Evolutionary conservation across 1,140 invertebrate genomes (phyloP).

Genomic region (Cataglyphis hispanica): DNA sequence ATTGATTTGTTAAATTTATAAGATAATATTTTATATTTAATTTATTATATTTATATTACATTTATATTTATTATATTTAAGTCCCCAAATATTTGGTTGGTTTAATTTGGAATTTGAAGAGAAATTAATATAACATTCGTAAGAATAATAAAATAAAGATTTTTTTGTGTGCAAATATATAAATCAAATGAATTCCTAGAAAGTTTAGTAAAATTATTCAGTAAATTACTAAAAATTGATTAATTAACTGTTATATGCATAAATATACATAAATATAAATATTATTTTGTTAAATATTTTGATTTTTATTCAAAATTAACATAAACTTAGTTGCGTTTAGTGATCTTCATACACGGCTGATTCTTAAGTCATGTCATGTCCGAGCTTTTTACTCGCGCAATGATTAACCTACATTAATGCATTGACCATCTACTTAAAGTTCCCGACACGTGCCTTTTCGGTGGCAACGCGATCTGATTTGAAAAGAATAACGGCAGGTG

Average conservation of each 20-base stretch:
- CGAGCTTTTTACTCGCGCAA: constrained; percentile 41
- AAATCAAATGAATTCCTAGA: background rate
- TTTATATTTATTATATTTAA: too few relatives aligned
- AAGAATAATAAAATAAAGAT: background rate
- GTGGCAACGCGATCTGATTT: constrained; percentile 75
- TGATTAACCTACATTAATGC: constrained; percentile 74
- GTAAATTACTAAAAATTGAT: background rate
- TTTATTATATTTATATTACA: too few relatives aligned
- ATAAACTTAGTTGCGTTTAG: background rate
- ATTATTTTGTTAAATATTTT: background rate
- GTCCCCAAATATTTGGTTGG: background rate
- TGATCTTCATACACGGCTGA: background rate
- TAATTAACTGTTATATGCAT: background rate
- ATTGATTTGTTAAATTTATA: background rate
- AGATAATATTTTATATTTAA: too few relatives aligned
- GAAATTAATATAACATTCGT: background rate
- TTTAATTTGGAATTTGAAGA: background rate
- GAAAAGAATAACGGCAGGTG: constrained; percentile 78
- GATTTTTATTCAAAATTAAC: background rate
- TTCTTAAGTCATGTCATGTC: constrained; percentile 4
- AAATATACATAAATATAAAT: background rate
- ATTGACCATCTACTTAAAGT: constrained; percentile 67
- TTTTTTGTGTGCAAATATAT: background rate
- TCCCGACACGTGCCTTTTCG: constrained; percentile 73
- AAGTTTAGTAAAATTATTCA: background rate